phyloP scores from a whole-genome alignment of 2,888 invertebrate genomes.

The Apantesis nais region DNA sequence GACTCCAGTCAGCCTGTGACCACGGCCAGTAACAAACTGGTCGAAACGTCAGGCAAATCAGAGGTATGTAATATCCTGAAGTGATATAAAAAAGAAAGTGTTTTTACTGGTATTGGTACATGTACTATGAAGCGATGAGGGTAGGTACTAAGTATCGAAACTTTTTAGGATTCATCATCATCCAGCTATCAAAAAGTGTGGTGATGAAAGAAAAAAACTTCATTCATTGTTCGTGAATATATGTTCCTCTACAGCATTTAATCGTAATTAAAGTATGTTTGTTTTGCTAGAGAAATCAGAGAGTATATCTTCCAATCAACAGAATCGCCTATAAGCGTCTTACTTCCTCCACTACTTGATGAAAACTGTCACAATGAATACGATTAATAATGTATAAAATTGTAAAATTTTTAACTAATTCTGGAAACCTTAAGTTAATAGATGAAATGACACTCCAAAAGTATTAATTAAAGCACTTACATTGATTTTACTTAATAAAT shows the following conservation, averaged over 20 bases:
- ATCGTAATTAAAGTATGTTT: not conserved
- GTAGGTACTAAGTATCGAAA: too few species aligned
- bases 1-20: too few species aligned
- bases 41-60: too few species aligned
- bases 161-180: not conserved
- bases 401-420: too few species aligned
- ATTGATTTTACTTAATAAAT: not conserved
- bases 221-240: too few species aligned
- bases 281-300: not conserved
- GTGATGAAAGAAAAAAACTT: too few species aligned
- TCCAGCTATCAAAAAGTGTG: not conserved
- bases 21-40: too few species aligned
- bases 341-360: not conserved
- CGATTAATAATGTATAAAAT: not conserved
- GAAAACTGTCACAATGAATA: not conserved
- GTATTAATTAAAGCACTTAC: not conserved
- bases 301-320: not conserved
- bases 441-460: not conserved
- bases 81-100: too few species aligned
- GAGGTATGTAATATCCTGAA: too few species aligned
- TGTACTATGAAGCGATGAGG: too few species aligned
- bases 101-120: too few species aligned
- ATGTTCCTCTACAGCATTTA: not conserved
- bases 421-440: not conserved
- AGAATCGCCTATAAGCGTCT: not conserved